Percentiles rank a stretch among this genome's conserved stretches.
Evolutionary conservation across 2,797 vertebrate genomes (phyloP).

Genomic region (Tangara arthus): DNA sequence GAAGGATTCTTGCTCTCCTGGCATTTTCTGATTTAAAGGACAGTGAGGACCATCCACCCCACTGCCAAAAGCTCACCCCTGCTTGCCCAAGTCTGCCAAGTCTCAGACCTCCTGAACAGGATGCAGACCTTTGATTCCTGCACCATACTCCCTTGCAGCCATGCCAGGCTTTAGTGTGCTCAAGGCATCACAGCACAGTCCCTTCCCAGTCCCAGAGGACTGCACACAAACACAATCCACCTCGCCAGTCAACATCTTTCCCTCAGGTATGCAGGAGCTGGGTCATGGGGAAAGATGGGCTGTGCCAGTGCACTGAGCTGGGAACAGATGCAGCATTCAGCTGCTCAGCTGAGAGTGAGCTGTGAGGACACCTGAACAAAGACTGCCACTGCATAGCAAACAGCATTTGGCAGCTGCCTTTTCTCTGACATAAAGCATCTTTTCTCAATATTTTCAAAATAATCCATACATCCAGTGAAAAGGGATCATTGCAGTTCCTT

Average conservation of each 20-base stretch:
- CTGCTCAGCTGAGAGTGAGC: fast-evolving
- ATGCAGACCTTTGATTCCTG: background rate
- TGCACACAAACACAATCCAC: background rate
- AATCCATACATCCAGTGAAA: background rate
- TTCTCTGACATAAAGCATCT: background rate
- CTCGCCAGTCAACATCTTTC: background rate
- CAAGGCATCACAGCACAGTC: background rate
- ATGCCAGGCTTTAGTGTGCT: fast-evolving
- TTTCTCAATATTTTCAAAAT: background rate
- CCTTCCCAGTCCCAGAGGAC: background rate
- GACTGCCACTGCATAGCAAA: background rate
- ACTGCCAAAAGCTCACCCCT: background rate
- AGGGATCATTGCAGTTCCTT: background rate
- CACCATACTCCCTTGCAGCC: fast-evolving
- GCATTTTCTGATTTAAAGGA: background rate
- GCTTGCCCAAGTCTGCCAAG: background rate
- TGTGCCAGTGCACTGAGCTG: background rate
- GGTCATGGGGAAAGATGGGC: background rate
- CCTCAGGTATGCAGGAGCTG: background rate
- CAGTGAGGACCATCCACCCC: background rate
- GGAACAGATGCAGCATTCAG: background rate
- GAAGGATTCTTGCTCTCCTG: background rate
- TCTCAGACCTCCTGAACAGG: background rate
- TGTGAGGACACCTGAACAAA: background rate
- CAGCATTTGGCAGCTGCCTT: background rate